Evolutionary conservation across 1,140 invertebrate genomes (phyloP).

Genomic region (Pseudomyrmex concolor): DNA sequence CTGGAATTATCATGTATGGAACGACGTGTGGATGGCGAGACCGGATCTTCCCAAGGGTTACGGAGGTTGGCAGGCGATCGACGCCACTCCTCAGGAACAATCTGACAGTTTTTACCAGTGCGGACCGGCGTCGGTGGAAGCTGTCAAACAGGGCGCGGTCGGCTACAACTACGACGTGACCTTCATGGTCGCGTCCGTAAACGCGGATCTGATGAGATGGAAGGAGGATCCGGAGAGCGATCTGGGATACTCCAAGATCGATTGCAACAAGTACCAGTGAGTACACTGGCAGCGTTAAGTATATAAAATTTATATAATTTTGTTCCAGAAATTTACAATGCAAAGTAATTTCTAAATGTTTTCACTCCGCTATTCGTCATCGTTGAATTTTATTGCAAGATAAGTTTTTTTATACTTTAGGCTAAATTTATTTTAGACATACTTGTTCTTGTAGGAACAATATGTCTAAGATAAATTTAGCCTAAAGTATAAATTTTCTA

Average conservation of each 20-base stretch:
- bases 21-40: constrained; percentile 90
- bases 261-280: constrained; percentile 90
- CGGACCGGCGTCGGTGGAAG: constrained; percentile 88
- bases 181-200: constrained; percentile 89
- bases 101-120: constrained; percentile 86
- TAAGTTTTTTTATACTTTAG: background rate
- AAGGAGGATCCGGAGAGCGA: constrained; percentile 86
- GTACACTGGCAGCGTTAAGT: constrained; percentile 63
- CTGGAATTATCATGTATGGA: constrained; percentile 91
- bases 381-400: background rate
- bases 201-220: constrained; percentile 88
- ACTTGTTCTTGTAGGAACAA: background rate
- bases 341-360: background rate
- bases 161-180: constrained; percentile 87
- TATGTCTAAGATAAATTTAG: no score
- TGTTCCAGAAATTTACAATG: background rate
- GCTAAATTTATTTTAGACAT: no score
- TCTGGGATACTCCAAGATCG: constrained; percentile 88
- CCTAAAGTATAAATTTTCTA: no score
- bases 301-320: constrained; percentile 1
- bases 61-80: constrained; percentile 88
- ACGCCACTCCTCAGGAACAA: constrained; percentile 87
- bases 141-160: constrained; percentile 87
- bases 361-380: background rate
- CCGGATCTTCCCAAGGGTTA: constrained; percentile 86